Evolutionary conservation across 2,113 vertebrate species (phyloP), one percentile per base, ranked within the genome.

Genomic region (Gymnogyps californianus): DNA sequence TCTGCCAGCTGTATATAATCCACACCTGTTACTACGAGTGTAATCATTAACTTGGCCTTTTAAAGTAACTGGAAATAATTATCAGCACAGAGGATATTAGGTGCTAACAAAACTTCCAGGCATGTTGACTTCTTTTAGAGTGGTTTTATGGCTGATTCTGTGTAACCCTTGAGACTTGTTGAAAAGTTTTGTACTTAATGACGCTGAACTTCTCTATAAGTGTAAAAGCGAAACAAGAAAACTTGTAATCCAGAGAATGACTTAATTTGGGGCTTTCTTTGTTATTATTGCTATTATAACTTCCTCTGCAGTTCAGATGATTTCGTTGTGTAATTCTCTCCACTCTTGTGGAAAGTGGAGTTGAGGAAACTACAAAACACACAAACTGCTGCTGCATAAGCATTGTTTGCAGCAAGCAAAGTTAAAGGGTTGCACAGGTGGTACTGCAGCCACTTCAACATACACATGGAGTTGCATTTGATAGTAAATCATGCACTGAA

Each of bases 31-130:
- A 42, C 55, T 80, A 12, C 0, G 40, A 32, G 88, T 96, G 93
- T 95, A 81, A 97, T 97, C 92, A 95, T 97, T 95, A 93, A 93
- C 83, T 49, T 70, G 67, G 95, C 93, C 90, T 97, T 96, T 91
- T 61, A 51, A 69, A 75, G 44, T 9, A 86, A 74, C 90, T 93
- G 87, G 87, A 89, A 96, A 72, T 76, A 64, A 95, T 93, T 91
- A 88, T 83, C 59, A 57, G 21, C 25, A 11, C 21, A 38, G 85
- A 83, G 81, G 69, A 16, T 90, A 29, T 91, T 58, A 44, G 89
- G 89, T 92, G 93, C 82, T 83, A 93, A 83, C 78, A 62, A 66
- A 91, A 34, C 57, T 51, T 91, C 12, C 66, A 85, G 87, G 71
- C 54, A 8, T 14, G 24, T 82, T 0, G 2, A 9, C 54, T 85